Conservation (phyloP, 2,113 vertebrate genomes). For the Aptenodytes patagonicus region DNA sequence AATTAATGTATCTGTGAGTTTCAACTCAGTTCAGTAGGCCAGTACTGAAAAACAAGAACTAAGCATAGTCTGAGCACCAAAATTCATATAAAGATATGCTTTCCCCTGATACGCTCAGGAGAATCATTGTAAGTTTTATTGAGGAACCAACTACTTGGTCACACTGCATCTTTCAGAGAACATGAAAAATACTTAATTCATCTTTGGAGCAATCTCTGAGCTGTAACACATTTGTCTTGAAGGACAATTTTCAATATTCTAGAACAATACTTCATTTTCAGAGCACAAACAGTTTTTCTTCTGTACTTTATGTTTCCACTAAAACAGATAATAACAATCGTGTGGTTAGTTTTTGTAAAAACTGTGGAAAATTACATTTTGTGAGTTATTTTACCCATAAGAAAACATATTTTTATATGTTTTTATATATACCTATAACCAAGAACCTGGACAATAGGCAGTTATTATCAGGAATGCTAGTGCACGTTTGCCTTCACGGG, state of each 20-base stretch:
- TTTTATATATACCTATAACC: background rate
- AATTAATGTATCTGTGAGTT: background rate
- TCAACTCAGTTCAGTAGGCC: background rate
- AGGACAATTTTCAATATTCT: background rate
- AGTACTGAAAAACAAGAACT: background rate
- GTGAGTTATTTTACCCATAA: background rate
- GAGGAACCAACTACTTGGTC: background rate
- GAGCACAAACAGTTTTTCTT: background rate
- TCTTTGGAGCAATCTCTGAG: background rate
- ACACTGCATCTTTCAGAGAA: background rate
- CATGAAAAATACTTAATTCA: background rate
- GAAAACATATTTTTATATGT: background rate
- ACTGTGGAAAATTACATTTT: background rate
- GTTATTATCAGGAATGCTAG: background rate
- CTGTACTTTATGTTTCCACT: background rate
- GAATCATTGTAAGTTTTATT: background rate
- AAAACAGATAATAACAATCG: background rate
- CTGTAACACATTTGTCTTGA: background rate
- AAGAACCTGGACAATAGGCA: background rate
- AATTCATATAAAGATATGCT: background rate
- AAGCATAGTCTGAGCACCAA: background rate
- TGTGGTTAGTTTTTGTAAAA: background rate
- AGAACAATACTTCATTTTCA: background rate
- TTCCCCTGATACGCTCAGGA: background rate
- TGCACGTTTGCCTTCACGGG: background rate